phyloP scores from a whole-genome alignment of 2,888 invertebrate genomes.

The Agrotis segetum region DNA sequence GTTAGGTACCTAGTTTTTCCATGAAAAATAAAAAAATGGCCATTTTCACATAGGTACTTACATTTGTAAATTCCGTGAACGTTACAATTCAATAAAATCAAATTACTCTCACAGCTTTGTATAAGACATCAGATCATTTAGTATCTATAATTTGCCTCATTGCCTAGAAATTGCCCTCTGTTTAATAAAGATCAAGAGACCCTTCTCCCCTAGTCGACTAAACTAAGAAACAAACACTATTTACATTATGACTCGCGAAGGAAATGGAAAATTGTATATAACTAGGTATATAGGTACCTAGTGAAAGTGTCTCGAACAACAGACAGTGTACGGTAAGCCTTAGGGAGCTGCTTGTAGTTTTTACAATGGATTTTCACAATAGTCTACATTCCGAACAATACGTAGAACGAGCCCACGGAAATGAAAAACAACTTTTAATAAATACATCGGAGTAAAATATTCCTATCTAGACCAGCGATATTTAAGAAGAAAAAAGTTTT shows the following conservation, averaged over 20 bases:
- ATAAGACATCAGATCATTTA: conserved; percentile 10
- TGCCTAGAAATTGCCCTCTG: not conserved
- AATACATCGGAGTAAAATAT: conserved; percentile 37
- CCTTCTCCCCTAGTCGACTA: not conserved
- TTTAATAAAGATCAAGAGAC: not conserved
- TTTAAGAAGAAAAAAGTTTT: conserved; percentile 16
- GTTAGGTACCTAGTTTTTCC: too few relatives aligned
- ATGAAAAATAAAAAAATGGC: too few relatives aligned
- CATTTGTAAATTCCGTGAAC: not conserved
- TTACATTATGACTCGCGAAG: not conserved
- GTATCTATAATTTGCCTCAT: not conserved
- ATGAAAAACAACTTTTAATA: conserved; percentile 47
- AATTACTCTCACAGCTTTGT: conserved; percentile 6
- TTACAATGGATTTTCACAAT: conserved; percentile 46
- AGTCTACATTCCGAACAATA: conserved; percentile 52
- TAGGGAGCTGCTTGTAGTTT: conserved; percentile 27
- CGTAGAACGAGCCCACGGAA: conserved; percentile 37
- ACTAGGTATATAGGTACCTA: not conserved
- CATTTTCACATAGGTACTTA: too few relatives aligned
- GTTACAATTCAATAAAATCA: conserved; percentile 10
- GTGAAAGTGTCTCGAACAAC: conserved; percentile 8
- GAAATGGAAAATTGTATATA: conserved; percentile 10
- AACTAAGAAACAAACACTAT: not conserved
- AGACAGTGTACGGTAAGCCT: conserved; percentile 28
- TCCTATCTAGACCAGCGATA: conserved; percentile 22